phyloP scores from a whole-genome alignment of 2,113 vertebrate genomes.

The Cheilinus undulatus region DNA sequence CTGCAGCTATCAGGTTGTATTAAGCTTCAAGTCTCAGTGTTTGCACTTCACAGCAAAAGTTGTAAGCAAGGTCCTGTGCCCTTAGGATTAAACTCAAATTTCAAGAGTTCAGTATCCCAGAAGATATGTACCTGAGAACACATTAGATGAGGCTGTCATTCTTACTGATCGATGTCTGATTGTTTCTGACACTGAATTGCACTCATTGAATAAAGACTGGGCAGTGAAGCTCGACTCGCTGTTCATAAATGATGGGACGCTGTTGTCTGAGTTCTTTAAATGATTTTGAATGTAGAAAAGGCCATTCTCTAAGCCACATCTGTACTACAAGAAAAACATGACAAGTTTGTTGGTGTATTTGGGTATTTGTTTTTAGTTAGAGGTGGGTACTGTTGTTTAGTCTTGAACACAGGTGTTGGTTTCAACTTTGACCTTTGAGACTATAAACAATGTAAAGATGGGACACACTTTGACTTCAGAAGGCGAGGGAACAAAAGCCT shows the following conservation, averaged over 20 bases:
- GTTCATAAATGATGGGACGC: constrained; percentile 42
- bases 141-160: constrained; percentile 63
- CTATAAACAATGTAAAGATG: constrained; percentile 50
- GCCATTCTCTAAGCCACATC: constrained; percentile 3
- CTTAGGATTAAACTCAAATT: background rate
- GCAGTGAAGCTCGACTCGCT: constrained; percentile 28
- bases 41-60: constrained; percentile 5
- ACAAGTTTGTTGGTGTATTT: constrained; percentile 22
- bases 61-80: constrained; percentile 8
- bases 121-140: constrained; percentile 22
- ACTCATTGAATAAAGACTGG: constrained; percentile 72
- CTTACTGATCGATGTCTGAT: constrained; percentile 68
- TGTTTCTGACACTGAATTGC: constrained; percentile 70
- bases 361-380: constrained; percentile 51
- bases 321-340: constrained; percentile 7
- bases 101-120: constrained; percentile 7
- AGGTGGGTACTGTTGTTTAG: constrained; percentile 79
- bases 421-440: constrained; percentile 78
- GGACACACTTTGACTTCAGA: constrained; percentile 19
- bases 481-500: constrained; percentile 2
- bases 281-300: constrained; percentile 5
- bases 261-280: constrained; percentile 1
- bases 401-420: constrained; percentile 82
- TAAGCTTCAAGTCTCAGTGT: constrained; percentile 30
- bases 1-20: constrained; percentile 9